Percentiles rank a stretch among this genome's conserved stretches.
phyloP scores from a whole-genome alignment of 1,140 invertebrate genomes.

The Calephelis virginiensis region DNA sequence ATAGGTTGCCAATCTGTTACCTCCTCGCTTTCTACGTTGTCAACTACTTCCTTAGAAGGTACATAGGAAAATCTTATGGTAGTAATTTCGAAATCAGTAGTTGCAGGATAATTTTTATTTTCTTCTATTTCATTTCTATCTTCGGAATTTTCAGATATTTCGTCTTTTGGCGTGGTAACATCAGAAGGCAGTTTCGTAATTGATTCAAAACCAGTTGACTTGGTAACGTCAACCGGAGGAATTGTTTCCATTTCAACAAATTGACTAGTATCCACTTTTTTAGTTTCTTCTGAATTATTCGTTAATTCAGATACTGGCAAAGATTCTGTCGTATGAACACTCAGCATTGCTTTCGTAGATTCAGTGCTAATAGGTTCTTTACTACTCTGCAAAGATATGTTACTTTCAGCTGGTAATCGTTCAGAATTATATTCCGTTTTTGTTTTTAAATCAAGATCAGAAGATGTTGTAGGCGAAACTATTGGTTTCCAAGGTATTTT shows the following conservation, averaged over 20 bases:
- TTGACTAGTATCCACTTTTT: conserved; percentile 40
- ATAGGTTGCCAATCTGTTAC: conserved; percentile 50
- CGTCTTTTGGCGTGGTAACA: conserved; percentile 61
- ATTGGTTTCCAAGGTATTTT: conserved; percentile 53
- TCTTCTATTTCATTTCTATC: conserved; percentile 41
- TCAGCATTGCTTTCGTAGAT: conserved; percentile 21
- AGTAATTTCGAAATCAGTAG: conserved; percentile 65
- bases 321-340: conserved; percentile 21
- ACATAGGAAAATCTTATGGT: conserved; percentile 68
- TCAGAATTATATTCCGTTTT: conserved; percentile 49
- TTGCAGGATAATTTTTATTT: conserved; percentile 35
- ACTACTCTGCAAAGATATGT: conserved; percentile 57
- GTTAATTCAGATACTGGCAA: conserved; percentile 34
- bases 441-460: conserved; percentile 28
- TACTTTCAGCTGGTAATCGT: conserved; percentile 57
- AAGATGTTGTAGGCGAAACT: conserved; percentile 28
- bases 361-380: conserved; percentile 38
- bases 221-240: conserved; percentile 53
- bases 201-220: conserved; percentile 66
- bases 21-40: conserved; percentile 35
- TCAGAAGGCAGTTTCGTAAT: conserved; percentile 67
- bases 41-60: conserved; percentile 48
- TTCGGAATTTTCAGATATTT: conserved; percentile 41
- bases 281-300: conserved; percentile 37
- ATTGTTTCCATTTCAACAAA: conserved; percentile 42